phyloP scores from a whole-genome alignment of 1,140 invertebrate species.

The Phocides pigmalion region DNA sequence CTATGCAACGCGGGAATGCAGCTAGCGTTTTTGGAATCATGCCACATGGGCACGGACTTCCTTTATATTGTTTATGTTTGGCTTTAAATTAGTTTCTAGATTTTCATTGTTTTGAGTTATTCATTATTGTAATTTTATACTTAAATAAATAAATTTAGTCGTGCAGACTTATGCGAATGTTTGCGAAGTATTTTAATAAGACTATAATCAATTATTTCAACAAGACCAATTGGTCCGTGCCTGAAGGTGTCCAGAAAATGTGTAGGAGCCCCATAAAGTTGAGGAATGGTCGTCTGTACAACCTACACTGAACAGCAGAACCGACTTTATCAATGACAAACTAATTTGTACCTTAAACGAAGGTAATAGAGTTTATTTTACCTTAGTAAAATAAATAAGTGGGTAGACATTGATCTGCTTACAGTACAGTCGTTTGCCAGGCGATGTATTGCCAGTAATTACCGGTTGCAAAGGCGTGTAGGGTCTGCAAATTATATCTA shows the following conservation, averaged over 20 bases:
- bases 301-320: not conserved
- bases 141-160: too few relatives aligned
- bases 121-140: too few relatives aligned
- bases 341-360: not conserved
- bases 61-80: too few relatives aligned
- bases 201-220: constrained; percentile 30
- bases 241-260: constrained; percentile 34
- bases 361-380: not conserved
- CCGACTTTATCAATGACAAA: not conserved
- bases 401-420: constrained; percentile 25
- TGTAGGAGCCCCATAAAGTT: constrained; percentile 33
- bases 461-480: constrained; percentile 36
- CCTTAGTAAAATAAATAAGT: not conserved
- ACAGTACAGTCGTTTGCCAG: constrained; percentile 26
- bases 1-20: too few relatives aligned
- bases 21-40: too few relatives aligned
- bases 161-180: too few relatives aligned
- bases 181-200: too few relatives aligned
- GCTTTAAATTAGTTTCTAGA: too few relatives aligned
- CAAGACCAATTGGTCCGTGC: constrained; percentile 29
- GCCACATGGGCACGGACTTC: too few relatives aligned
- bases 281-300: constrained; percentile 28
- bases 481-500: constrained; percentile 33
- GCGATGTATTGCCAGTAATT: constrained; percentile 49
- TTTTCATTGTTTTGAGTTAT: too few relatives aligned